Percentiles rank a stretch among this genome's conserved stretches.
Conservation (phyloP, 1,140 invertebrate species). For the Dinothrombium tinctorium region DNA sequence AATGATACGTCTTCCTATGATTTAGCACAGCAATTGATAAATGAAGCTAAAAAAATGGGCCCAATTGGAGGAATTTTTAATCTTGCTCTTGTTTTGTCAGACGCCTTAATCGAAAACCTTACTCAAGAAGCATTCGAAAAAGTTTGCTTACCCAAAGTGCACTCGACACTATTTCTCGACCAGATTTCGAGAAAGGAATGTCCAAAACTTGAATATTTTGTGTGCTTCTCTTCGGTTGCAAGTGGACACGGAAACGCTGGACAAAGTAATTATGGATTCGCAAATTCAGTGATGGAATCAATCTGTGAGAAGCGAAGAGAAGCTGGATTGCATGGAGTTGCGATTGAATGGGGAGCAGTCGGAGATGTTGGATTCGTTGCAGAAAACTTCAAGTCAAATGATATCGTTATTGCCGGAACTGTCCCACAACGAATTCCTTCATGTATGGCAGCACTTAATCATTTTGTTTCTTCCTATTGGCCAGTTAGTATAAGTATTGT, state of each 20-base stretch:
- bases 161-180: no score
- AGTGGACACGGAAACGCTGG: constrained; percentile 83
- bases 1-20: constrained; percentile 35
- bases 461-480: no score
- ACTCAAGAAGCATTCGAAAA: constrained; percentile 46
- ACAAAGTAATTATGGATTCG: constrained; percentile 81
- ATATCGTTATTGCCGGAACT: not conserved
- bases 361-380: constrained; percentile 80
- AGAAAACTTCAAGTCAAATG: no score
- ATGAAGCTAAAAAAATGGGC: constrained; percentile 35
- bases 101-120: constrained; percentile 71
- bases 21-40: constrained; percentile 43
- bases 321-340: no score
- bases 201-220: constrained; percentile 69
- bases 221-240: constrained; percentile 76
- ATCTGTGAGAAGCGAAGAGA: constrained; percentile 30
- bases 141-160: constrained; percentile 31
- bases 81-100: constrained; percentile 55
- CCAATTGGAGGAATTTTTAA: constrained; percentile 84
- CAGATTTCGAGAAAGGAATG: no score
- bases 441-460: not conserved
- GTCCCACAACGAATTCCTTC: not conserved
- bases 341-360: constrained; percentile 93
- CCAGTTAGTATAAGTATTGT: no score
- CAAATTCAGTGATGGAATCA: constrained; percentile 87